A percentile compares a stretch with the other conserved stretches of the same genome.
Conservation (phyloP, 1,140 invertebrate species). For the Leptinotarsa undecemlineata region DNA sequence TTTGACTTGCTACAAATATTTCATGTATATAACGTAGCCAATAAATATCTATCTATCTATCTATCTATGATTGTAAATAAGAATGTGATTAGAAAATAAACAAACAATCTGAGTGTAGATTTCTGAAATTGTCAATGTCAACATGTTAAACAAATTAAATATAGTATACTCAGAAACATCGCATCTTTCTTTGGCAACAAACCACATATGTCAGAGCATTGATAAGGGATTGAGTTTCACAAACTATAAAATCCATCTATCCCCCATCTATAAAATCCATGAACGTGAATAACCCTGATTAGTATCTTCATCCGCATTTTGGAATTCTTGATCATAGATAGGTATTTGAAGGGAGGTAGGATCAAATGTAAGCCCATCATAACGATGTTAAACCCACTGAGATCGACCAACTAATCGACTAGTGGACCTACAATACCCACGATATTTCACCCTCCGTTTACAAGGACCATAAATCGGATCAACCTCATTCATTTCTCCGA, state of each 20-base stretch:
- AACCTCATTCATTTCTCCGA: background rate
- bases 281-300: constrained; percentile 7
- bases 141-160: no score
- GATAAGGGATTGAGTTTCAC: no score
- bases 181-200: no score
- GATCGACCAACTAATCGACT: constrained; percentile 23
- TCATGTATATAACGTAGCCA: no score
- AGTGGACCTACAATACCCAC: background rate
- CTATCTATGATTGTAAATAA: no score
- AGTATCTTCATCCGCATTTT: constrained; percentile 14
- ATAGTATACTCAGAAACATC: no score
- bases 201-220: no score
- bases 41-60: no score
- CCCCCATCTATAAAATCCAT: background rate
- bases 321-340: background rate
- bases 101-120: no score
- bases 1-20: no score
- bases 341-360: background rate
- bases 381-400: constrained; percentile 23
- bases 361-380: constrained; percentile 21
- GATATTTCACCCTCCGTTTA: constrained; percentile 17
- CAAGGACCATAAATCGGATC: constrained; percentile 9
- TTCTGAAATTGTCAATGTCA: no score
- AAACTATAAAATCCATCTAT: background rate
- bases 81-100: no score